Percentiles rank a stretch among this genome's conserved stretches.
Evolutionary conservation across 2,113 vertebrate species (phyloP).

Genomic region (Picathartes gymnocephalus): DNA sequence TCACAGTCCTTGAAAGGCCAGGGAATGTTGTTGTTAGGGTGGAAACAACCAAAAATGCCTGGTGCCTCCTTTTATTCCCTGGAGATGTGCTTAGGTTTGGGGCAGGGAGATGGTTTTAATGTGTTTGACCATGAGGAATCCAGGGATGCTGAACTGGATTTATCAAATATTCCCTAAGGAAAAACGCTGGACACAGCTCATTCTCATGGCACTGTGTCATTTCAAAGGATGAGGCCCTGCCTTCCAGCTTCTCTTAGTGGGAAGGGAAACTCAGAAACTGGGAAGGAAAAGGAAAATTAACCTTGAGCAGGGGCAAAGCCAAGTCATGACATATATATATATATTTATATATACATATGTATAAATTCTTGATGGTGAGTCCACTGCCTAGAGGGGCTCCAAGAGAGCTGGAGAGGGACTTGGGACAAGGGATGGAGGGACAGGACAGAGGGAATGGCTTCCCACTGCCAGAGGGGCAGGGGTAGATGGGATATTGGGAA

Average conservation of each 20-base stretch:
- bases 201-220: neutral
- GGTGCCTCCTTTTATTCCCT: neutral
- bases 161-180: neutral
- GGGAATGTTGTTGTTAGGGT: neutral
- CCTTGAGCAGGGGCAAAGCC: neutral
- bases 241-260: neutral
- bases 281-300: neutral
- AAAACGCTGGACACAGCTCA: neutral
- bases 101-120: neutral
- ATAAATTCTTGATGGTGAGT: neutral
- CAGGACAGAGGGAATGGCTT: neutral
- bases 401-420: neutral
- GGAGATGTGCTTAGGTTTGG: neutral
- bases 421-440: neutral
- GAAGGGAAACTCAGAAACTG: neutral
- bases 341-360: neutral
- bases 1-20: neutral
- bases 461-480: neutral
- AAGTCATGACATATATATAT: neutral
- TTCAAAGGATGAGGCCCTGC: neutral
- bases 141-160: neutral
- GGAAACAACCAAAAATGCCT: neutral
- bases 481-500: fast-evolving
- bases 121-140: neutral
- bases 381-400: neutral